These are phyloP conservation scores for Hylyphantes graminicola DNA, from an alignment of 1,140 invertebrate genomes.

Conservation along the genomic window DNA sequence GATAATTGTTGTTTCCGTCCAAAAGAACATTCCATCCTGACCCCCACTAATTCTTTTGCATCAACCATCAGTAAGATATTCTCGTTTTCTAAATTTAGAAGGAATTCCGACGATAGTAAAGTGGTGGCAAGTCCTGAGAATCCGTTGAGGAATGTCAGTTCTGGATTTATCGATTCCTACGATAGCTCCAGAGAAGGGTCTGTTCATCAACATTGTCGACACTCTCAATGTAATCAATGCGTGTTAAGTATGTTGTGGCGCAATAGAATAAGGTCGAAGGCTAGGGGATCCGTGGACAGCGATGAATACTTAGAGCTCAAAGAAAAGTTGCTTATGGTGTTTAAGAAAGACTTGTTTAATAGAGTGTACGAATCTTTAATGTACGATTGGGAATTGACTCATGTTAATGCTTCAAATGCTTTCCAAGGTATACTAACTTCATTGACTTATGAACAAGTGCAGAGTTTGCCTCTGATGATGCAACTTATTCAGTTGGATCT, in stretches of 20 bases:
- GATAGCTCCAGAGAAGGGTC: neutral
- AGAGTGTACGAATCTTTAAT: conserved; percentile 10
- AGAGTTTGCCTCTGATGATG: conserved; percentile 40
- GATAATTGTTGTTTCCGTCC: too few species aligned
- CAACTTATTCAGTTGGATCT: conserved; percentile 46
- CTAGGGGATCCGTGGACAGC: neutral
- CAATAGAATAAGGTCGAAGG: conserved; percentile 22
- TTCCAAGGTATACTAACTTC: neutral
- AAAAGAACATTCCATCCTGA: too few species aligned
- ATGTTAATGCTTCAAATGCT: neutral
- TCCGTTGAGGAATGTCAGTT: too few species aligned
- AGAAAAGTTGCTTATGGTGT: conserved; percentile 10
- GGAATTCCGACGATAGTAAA: too few species aligned
- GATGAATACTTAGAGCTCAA: conserved; percentile 7
- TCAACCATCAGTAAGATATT: too few species aligned
- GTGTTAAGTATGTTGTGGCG: conserved; percentile 43
- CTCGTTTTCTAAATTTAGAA: too few species aligned
- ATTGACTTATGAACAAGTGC: conserved; percentile 28
- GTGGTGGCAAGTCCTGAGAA: too few species aligned
- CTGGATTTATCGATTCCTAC: too few species aligned
- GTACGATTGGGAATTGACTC: conserved; percentile 12
- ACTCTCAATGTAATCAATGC: conserved; percentile 40
- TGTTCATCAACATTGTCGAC: neutral
- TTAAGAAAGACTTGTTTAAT: conserved; percentile 2
- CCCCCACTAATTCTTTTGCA: too few species aligned